phyloP scores from a whole-genome alignment of 2,797 vertebrate genomes.

The Catostomus latipinnis region DNA sequence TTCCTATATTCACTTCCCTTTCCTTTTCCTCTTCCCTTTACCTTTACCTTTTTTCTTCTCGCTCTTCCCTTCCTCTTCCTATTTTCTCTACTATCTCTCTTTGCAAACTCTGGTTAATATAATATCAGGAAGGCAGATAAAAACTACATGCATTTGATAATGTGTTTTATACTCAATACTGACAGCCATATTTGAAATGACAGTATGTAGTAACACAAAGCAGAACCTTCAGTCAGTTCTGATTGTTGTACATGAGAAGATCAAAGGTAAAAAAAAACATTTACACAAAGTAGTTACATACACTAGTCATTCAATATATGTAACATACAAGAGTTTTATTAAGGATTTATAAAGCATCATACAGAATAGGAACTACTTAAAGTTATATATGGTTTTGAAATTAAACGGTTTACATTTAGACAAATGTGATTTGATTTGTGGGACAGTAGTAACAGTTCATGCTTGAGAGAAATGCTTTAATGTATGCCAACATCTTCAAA shows the following conservation, averaged over 20 bases:
- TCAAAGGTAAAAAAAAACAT: neutral
- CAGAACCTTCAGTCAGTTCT: neutral
- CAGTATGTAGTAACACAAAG: conserved; percentile 21
- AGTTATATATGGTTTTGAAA: neutral
- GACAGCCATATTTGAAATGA: conserved; percentile 50
- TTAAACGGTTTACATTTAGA: conserved; percentile 4
- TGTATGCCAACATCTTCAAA: too few species aligned
- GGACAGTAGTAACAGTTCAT: neutral
- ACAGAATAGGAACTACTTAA: neutral
- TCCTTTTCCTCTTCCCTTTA: neutral
- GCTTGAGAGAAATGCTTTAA: conserved; percentile 11
- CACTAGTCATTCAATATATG: neutral
- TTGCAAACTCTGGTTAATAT: conserved; percentile 22
- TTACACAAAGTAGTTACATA: neutral
- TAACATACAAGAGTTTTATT: conserved; percentile 15
- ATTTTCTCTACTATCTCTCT: neutral
- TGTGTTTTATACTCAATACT: conserved; percentile 47
- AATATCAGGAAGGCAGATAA: conserved; percentile 26
- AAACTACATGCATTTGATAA: conserved; percentile 42
- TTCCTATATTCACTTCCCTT: neutral
- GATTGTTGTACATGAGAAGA: too few species aligned
- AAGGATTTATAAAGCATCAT: conserved; percentile 15
- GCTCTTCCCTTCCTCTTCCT: neutral
- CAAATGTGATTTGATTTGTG: neutral
- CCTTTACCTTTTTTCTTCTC: neutral